Conservation (phyloP, 2,888 invertebrate species). For the Sinelater perroti region DNA sequence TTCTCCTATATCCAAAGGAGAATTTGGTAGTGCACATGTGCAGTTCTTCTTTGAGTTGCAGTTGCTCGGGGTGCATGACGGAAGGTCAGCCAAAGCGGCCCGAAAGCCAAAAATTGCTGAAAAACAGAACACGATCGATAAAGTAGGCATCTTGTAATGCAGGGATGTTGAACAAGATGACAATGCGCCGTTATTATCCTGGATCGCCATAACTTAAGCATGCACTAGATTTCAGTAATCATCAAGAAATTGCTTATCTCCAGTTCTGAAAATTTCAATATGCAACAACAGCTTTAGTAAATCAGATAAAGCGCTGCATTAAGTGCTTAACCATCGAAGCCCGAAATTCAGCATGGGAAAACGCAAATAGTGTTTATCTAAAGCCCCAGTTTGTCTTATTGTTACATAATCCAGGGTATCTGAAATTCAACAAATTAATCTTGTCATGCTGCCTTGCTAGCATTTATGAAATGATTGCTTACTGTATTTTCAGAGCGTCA, state of each 20-base stretch:
- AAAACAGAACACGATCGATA: constrained; percentile 12
- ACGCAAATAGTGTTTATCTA: no score
- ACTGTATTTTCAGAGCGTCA: constrained; percentile 15
- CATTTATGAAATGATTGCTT: neutral
- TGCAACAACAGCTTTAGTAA: no score
- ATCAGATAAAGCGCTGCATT: constrained; percentile 41
- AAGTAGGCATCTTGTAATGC: constrained; percentile 19
- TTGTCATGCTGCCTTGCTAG: neutral
- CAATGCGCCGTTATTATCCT: constrained; percentile 57
- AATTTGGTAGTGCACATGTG: constrained; percentile 38
- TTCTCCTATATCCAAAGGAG: constrained; percentile 31
- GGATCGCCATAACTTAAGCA: constrained; percentile 3
- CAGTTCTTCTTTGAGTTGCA: constrained; percentile 42
- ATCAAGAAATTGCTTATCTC: no score
- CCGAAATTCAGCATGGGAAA: constrained; percentile 57
- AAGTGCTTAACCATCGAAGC: constrained; percentile 61
- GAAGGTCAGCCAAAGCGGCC: constrained; percentile 71
- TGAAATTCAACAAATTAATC: constrained; percentile 24
- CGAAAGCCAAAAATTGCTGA: constrained; percentile 19
- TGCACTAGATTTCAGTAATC: constrained; percentile 50
- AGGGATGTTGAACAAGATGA: constrained; percentile 52
- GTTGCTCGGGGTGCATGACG: constrained; percentile 68
- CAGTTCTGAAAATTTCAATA: no score
- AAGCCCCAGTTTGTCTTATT: constrained; percentile 55
- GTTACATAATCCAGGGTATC: constrained; percentile 57